Conservation (phyloP, 2,113 vertebrate genomes). For the Capreolus pygargus region DNA sequence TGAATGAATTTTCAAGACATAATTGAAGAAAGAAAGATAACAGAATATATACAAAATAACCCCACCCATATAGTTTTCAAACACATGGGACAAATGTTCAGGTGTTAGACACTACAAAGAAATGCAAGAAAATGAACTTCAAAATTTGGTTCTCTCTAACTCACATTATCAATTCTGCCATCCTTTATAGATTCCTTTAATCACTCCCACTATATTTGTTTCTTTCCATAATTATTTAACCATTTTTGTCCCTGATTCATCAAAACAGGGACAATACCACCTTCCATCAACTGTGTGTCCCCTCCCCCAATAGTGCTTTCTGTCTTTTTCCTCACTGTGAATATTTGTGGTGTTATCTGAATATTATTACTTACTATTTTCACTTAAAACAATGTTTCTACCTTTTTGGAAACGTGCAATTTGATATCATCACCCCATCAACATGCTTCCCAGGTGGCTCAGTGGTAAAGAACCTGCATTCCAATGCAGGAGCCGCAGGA, state of each 20-base stretch:
- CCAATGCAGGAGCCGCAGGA: not conserved
- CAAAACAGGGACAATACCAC: not conserved
- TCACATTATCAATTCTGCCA: not conserved
- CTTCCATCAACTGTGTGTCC: not conserved
- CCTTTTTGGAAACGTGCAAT: not conserved
- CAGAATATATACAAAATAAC: not conserved
- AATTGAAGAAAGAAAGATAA: not conserved
- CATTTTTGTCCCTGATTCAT: not conserved
- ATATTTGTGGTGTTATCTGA: not conserved
- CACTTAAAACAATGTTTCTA: not conserved
- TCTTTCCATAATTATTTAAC: not conserved
- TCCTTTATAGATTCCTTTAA: not conserved
- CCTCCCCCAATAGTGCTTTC: not conserved
- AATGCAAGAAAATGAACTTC: not conserved
- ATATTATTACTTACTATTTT: not conserved
- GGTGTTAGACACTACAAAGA: not conserved
- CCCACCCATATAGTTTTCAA: not conserved
- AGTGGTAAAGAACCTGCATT: not conserved
- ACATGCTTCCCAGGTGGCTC: not conserved
- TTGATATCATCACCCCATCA: not conserved
- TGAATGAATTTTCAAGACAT: not conserved
- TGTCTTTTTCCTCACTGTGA: not conserved
- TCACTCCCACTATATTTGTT: rapidly evolving
- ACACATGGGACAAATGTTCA: not conserved
- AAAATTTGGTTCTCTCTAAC: not conserved